Evolutionary conservation across 1,140 invertebrate genomes (phyloP), one percentile per base, ranked within the genome.

Genomic region (Scaptomyza pallida): DNA sequence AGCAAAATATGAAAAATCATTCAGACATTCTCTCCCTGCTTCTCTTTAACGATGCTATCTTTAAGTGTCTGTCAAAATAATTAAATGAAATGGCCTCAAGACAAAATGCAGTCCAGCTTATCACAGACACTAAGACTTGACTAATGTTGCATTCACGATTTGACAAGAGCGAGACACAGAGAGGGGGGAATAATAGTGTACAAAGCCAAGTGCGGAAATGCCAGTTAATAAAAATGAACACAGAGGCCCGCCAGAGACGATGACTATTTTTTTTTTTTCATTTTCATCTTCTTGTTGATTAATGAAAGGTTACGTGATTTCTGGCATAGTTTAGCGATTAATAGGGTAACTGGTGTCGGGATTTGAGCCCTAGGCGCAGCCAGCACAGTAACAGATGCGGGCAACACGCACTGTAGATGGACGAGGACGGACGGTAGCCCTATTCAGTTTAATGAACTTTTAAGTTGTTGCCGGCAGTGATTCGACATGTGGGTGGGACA

Each of bases 271-370:
- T 30, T 71, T 56, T 26, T 48, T 61, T 74, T 86, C 81, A 80
- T 64, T 64, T 75, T n/a, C n/a, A n/a, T n/a, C n/a, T 30, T 81
- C 15, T 15, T 55, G 56, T 71, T 88, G 82, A 88, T 86, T 86
- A 86, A 86, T 86, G 82, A 41, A 65, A 48, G 71, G 74, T 88
- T 88, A 88, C 82, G 81, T 86, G 81, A 86, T 88, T 88, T 86
- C 78, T 82, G 82, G 70, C 82, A 88, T 74, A 88, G 82, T 88
- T 88, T 21, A 50, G 65, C 62, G 82, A 86, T 86, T 88, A 86
- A 73, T 67, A 67, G 40, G 62, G 30, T 33, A 59, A 15, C 44
- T 65, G 55, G 55, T 41, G 41, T 63, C 44, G 72, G 61, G 67
- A 69, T 48, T 64, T 48, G 41, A 8, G 21, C 55, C 41, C 26